Conservation (phyloP, 2,797 vertebrate genomes). For the Takifugu ocellatus region DNA sequence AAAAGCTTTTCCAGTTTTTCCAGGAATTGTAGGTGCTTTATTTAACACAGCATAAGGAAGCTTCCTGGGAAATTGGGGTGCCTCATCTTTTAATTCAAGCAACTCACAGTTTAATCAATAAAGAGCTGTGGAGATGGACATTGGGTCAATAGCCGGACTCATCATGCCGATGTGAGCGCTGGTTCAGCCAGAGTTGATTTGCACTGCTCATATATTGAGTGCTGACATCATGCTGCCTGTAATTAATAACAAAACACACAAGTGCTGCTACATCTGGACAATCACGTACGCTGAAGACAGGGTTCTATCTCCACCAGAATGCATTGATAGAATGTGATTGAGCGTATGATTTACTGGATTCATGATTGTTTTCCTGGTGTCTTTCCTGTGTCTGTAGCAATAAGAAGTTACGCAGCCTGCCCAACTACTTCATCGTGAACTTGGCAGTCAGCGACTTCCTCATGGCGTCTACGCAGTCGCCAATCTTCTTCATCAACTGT, state of each 20-base stretch:
- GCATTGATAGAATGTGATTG: no score
- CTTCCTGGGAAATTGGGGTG: background rate
- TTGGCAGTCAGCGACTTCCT: slow-evolving; percentile 89
- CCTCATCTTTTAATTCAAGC: slow-evolving; percentile 7
- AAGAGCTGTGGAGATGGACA: slow-evolving; percentile 15
- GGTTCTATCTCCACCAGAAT: no score
- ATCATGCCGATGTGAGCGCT: slow-evolving; percentile 17
- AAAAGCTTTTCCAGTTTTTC: slow-evolving; percentile 19
- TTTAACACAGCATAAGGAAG: background rate
- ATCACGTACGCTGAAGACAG: no score
- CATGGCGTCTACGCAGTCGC: slow-evolving; percentile 91
- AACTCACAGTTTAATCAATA: slow-evolving; percentile 26
- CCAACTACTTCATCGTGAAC: slow-evolving; percentile 90
- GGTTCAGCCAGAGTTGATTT: slow-evolving; percentile 33
- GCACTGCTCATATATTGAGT: slow-evolving; percentile 21
- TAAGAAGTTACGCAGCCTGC: slow-evolving; percentile 84
- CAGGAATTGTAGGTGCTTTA: slow-evolving; percentile 5
- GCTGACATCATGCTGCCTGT: slow-evolving; percentile 1
- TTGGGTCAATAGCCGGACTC: slow-evolving; percentile 27
- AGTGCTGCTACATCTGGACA: no score
- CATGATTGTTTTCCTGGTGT: background rate
- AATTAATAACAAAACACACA: no score
- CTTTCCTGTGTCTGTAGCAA: slow-evolving; percentile 70
- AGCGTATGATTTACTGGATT: background rate
- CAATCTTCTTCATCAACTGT: slow-evolving; percentile 89